These are phyloP conservation scores for Melanostigma gelatinosum DNA, from an alignment of 2,113 vertebrate genomes.

Conservation along the genomic window DNA sequence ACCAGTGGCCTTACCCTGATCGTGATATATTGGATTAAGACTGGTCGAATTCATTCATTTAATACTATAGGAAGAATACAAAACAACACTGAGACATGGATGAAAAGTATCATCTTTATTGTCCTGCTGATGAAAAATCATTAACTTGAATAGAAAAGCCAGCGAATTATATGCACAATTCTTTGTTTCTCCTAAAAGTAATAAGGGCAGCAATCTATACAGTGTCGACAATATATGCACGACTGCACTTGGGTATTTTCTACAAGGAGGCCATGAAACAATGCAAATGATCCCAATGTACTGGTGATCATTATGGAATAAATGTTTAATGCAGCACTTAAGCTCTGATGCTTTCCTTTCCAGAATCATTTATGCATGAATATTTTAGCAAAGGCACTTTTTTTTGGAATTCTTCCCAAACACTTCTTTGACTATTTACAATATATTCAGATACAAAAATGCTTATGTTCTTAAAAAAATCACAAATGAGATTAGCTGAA, in stretches of 20 bases:
- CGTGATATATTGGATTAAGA: constrained; percentile 6
- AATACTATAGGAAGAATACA: neutral
- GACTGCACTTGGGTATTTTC: constrained; percentile 2
- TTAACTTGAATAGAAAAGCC: constrained; percentile 3
- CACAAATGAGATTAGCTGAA: constrained; percentile 52
- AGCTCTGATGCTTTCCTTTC: constrained; percentile 14
- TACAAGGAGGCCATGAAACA: constrained; percentile 2
- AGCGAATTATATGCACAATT: constrained; percentile 6
- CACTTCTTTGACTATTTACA: constrained; percentile 6
- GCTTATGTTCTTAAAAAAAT: constrained; percentile 38
- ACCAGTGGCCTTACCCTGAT: neutral
- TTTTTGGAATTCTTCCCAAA: constrained; percentile 17
- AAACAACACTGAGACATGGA: neutral
- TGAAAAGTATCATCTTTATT: constrained; percentile 21
- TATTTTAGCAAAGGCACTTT: constrained; percentile 18
- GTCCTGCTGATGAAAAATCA: constrained; percentile 1
- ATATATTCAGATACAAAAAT: constrained; percentile 27
- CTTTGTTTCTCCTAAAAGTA: neutral
- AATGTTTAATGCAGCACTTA: constrained; percentile 29
- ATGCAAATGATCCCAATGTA: constrained; percentile 15
- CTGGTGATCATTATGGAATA: constrained; percentile 20
- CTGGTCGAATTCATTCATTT: constrained; percentile 11
- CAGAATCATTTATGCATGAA: constrained; percentile 30
- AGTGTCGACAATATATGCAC: neutral
- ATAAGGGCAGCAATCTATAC: neutral